Conservation (phyloP, 2,113 vertebrate species). For the Istiophorus platypterus region DNA sequence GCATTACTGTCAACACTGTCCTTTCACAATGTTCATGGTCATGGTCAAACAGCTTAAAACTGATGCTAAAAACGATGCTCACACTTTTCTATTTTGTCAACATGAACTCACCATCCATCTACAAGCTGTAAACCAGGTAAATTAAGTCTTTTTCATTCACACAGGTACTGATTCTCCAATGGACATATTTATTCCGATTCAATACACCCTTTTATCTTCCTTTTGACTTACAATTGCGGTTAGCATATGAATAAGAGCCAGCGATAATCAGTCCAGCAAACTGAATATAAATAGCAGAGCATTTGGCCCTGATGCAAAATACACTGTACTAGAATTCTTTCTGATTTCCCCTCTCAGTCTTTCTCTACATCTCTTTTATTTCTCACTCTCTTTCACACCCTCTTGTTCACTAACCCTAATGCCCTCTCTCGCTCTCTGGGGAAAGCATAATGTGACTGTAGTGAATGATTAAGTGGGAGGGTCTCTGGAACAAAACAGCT, state of each 20-base stretch:
- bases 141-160: not conserved
- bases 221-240: slow-evolving; percentile 24
- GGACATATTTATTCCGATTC: not conserved
- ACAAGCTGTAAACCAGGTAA: not conserved
- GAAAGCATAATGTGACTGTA: slow-evolving; percentile 50
- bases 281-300: not conserved
- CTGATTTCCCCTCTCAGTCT: not conserved
- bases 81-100: not conserved
- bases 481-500: slow-evolving; percentile 61
- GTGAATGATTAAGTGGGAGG: slow-evolving; percentile 53
- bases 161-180: not conserved
- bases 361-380: slow-evolving; percentile 33
- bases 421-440: slow-evolving; percentile 37
- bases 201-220: slow-evolving; percentile 23
- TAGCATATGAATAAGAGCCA: slow-evolving; percentile 40
- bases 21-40: not conserved
- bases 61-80: not conserved
- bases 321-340: slow-evolving; percentile 9
- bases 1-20: not conserved
- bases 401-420: not conserved
- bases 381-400: slow-evolving; percentile 13
- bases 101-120: not conserved
- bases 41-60: not conserved
- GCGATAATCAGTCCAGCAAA: not conserved
- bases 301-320: not conserved